Conservation (phyloP, 2,888 invertebrate genomes). For the Protonemura montana region DNA sequence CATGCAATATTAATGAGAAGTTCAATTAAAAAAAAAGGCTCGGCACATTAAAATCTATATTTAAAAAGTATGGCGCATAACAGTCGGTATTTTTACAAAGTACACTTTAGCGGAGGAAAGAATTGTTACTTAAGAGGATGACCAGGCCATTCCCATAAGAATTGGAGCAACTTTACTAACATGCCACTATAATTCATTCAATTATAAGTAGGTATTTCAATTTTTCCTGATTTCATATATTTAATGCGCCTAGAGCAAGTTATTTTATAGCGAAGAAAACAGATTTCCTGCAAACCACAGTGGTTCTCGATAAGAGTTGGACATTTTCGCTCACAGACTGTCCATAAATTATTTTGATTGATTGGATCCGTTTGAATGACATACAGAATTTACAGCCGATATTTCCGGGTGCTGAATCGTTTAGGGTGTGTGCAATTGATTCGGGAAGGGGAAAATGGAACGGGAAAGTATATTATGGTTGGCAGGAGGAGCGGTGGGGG, state of each 20-base stretch:
- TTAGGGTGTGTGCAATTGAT: conserved; percentile 13
- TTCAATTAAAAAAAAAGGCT: conserved; percentile 32
- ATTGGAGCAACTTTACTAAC: not conserved
- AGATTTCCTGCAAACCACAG: not conserved
- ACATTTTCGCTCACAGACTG: not conserved
- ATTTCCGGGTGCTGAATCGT: conserved; percentile 37
- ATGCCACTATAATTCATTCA: not conserved
- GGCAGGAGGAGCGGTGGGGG: not conserved
- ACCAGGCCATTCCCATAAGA: no score
- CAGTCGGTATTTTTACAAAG: no score
- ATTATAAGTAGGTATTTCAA: not conserved
- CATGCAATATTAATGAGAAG: conserved; percentile 26
- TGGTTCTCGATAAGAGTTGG: not conserved
- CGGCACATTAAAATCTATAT: no score
- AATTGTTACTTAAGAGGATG: not conserved
- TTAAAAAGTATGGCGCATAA: no score
- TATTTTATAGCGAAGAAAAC: not conserved
- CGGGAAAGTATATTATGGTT: conserved; percentile 12
- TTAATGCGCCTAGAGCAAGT: not conserved
- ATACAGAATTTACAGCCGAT: conserved; percentile 8
- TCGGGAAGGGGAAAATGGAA: not conserved
- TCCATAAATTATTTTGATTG: conserved; percentile 18
- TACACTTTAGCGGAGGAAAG: not conserved
- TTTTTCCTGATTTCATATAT: not conserved
- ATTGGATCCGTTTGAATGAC: conserved; percentile 30